Evolutionary conservation across 2,113 vertebrate species (phyloP).

Genomic region (Pelvicachromis taeniatus): DNA sequence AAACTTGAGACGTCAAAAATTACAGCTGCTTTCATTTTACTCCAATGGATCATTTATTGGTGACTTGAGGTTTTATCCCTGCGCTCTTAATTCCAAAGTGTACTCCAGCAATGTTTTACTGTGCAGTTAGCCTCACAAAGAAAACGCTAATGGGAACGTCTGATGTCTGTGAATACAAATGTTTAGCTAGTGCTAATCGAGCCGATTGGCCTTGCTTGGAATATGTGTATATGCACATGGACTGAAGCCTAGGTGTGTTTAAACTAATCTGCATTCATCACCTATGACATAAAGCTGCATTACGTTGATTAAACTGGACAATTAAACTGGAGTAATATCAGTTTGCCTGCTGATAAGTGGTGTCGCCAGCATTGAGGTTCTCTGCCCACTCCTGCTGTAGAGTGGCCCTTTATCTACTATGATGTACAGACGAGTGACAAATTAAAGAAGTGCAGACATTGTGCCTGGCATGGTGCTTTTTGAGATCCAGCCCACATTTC

Average conservation of each 20-base stretch:
- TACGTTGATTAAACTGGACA: not conserved
- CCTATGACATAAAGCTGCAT: not conserved
- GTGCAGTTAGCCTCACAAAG: not conserved
- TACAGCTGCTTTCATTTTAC: not conserved
- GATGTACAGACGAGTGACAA: not conserved
- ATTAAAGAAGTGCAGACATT: not conserved
- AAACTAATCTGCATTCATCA: not conserved
- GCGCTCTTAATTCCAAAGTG: not conserved
- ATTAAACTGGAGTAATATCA: not conserved
- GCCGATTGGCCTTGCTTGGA: not conserved
- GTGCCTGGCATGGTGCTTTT: not conserved
- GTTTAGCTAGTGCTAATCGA: not conserved
- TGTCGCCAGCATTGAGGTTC: not conserved
- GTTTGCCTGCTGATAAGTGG: not conserved
- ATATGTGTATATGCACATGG: not conserved
- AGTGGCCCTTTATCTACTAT: not conserved
- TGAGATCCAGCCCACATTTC: not conserved
- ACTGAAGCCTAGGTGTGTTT: not conserved
- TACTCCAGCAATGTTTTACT: not conserved
- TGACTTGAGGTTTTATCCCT: not conserved
- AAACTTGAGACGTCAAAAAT: not conserved
- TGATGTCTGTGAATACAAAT: conserved; percentile 32
- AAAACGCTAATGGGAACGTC: not conserved
- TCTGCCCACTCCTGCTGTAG: not conserved
- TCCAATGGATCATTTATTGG: not conserved